Base-by-base conservation (phyloP, 2,113 vertebrate species). In the Sylvilagus bachmani region DNA sequence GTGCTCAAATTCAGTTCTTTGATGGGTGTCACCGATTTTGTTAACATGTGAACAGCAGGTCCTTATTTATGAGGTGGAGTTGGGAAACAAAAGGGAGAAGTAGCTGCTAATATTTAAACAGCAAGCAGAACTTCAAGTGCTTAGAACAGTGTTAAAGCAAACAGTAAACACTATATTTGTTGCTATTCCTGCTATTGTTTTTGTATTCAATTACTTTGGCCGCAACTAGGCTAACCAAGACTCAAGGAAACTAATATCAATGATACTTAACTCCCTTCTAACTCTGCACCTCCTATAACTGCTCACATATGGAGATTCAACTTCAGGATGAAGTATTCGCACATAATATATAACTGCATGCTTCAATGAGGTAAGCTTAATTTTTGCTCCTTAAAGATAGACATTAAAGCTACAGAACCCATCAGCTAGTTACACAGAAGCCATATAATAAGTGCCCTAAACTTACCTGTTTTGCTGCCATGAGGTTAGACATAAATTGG, bases 241-340 rank as follows among this genome's bases (percentile, higher is more conserved):
- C 44, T 86, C n/a, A 74, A 92, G 55, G 89, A 94, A 11, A 25
- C 27, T 89, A 80, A 94, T 80, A 19, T 67, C 77, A 70, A 86
- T 89, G 55, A 90, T 88, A 25, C 95, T 51, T 89, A 92, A 95
- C 27, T 75, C 9, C 29, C 69, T 95, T 90, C 14, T 44, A 95
- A 79, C 25, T 90, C 36, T 69, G 75, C 0, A 78, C 13, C 27
- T 89, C 67, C 14, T 53, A 83, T 84, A 58, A 13, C n/a, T 69
- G 81, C 33, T 66, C 75, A 87, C 10, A 53, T 77, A 73, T 8
- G 61, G 49, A 80, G 36, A 90, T 71, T 90, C 55, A 92, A 90
- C 53, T 84, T 95, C 67, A 87, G 66, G 33, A 69, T 93, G 29
- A 93, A 80, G 70, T 71, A 77, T 75, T 96, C 31, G 87, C 14